Evolutionary conservation across 1,140 invertebrate species (phyloP).

Genomic region (Dendrolimus kikuchii): DNA sequence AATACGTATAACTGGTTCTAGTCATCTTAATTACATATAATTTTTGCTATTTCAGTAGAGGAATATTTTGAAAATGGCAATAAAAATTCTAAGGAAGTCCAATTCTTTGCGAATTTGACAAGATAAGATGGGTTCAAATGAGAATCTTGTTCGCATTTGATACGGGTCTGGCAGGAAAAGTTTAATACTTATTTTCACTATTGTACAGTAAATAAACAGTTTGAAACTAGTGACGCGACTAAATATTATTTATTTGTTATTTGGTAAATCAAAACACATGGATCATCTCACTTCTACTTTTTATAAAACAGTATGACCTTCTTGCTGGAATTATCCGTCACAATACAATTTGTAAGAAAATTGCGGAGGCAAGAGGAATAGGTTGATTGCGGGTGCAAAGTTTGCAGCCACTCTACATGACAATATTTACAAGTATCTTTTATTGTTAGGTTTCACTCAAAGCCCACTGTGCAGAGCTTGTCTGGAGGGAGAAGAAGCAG

Average conservation of each 20-base stretch:
- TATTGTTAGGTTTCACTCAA: too few relatives aligned
- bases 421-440: too few relatives aligned
- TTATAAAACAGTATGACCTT: too few relatives aligned
- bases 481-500: too few relatives aligned
- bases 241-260: slow-evolving; percentile 1
- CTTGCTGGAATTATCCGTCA: background rate
- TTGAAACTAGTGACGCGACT: background rate
- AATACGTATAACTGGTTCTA: background rate
- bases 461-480: too few relatives aligned
- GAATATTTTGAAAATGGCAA: slow-evolving; percentile 2
- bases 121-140: slow-evolving; percentile 20
- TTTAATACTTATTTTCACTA: slow-evolving; percentile 8
- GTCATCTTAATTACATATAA: background rate
- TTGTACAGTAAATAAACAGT: slow-evolving; percentile 5
- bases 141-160: slow-evolving; percentile 20
- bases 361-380: background rate
- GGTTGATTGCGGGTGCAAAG: background rate
- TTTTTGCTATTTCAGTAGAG: background rate
- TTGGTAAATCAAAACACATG: background rate
- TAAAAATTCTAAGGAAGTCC: slow-evolving; percentile 8
- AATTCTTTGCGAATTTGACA: slow-evolving; percentile 14
- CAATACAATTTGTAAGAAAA: background rate
- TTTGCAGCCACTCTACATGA: too few relatives aligned
- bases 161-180: slow-evolving; percentile 23
- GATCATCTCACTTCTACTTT: background rate